Conservation (phyloP, 2,113 vertebrate genomes). For the Neodon shergylaensis region DNA sequence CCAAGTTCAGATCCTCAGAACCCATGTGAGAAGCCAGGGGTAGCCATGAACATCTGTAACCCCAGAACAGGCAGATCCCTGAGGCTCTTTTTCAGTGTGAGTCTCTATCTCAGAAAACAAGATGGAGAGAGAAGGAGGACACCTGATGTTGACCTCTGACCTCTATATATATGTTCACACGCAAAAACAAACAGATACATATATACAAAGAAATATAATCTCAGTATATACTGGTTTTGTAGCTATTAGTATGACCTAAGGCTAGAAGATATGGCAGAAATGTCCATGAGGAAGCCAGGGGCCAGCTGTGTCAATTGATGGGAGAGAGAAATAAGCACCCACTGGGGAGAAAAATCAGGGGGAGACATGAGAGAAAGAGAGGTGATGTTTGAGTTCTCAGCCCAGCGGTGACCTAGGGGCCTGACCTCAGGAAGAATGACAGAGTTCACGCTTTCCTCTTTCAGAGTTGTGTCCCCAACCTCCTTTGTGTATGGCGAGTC, state of each 20-base stretch:
- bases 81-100: no score
- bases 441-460: constrained; percentile 67
- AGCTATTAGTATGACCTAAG: background rate
- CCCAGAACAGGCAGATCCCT: background rate
- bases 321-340: background rate
- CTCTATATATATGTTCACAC: background rate
- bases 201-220: background rate
- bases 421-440: background rate
- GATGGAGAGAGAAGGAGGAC: background rate
- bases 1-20: no score
- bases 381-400: background rate
- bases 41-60: background rate
- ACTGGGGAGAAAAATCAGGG: background rate
- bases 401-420: background rate
- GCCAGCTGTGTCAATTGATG: background rate
- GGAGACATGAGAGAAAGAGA: background rate
- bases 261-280: background rate
- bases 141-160: background rate
- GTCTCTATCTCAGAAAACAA: background rate
- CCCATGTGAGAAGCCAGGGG: no score
- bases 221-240: background rate
- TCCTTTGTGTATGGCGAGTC: constrained; percentile 97
- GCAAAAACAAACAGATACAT: background rate
- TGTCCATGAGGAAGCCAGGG: background rate
- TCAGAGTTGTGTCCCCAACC: constrained; percentile 92